phyloP scores from a whole-genome alignment of 64 coral and sea anemone species.

The Stichodactyla helianthus region DNA sequence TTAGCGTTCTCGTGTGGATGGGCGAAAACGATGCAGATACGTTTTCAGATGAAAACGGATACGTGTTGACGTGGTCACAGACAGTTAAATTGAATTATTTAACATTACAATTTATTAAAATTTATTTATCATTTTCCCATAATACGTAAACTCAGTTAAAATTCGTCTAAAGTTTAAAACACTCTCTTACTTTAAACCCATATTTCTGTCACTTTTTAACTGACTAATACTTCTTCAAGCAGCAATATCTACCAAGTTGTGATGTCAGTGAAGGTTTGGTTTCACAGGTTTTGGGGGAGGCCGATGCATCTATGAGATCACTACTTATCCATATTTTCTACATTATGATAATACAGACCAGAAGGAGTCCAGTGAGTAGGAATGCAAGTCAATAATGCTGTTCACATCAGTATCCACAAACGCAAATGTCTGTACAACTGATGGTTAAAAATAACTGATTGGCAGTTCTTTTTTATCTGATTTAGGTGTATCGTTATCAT shows the following conservation, averaged over 20 bases:
- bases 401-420: not conserved
- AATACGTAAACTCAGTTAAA: not conserved
- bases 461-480: not conserved
- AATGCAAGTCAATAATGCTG: not conserved
- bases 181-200: not conserved
- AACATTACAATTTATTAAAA: conserved; percentile 15
- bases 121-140: not conserved
- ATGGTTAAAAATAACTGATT: not conserved
- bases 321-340: too few relatives aligned
- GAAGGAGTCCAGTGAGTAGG: not conserved
- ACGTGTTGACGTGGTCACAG: too few relatives aligned
- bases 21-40: too few relatives aligned
- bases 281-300: too few relatives aligned
- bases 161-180: not conserved
- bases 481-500: not conserved
- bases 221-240: too few relatives aligned
- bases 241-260: too few relatives aligned
- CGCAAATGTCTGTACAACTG: not conserved
- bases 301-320: too few relatives aligned
- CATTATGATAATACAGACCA: too few relatives aligned
- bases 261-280: too few relatives aligned
- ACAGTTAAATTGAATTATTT: not conserved
- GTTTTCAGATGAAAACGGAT: too few relatives aligned
- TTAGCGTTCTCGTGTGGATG: too few relatives aligned
- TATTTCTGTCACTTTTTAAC: not conserved